phyloP scores from a whole-genome alignment of 1,140 invertebrate species.

The Drosophila tsacasi region DNA sequence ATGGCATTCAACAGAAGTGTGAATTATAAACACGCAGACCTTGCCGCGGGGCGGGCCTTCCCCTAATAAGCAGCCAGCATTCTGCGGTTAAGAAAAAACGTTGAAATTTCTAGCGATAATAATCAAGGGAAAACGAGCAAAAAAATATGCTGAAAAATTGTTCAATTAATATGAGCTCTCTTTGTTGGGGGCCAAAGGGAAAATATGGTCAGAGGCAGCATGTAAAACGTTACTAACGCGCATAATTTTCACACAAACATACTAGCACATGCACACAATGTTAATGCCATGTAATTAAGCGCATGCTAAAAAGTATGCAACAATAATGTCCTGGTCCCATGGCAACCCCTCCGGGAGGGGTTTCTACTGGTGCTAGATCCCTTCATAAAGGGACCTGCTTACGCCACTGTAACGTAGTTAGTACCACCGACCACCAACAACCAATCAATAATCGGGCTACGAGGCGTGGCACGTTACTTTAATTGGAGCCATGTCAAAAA shows the following conservation, averaged over 20 bases:
- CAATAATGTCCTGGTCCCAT: conserved; percentile 55
- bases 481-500: conserved; percentile 68
- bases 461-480: conserved; percentile 62
- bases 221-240: conserved; percentile 66
- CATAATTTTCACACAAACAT: conserved; percentile 67
- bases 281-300: conserved; percentile 77
- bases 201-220: conserved; percentile 13
- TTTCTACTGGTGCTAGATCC: background rate
- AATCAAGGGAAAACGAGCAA: conserved; percentile 65
- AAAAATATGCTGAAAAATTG: conserved; percentile 70
- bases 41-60: conserved; percentile 23
- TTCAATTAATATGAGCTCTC: conserved; percentile 76
- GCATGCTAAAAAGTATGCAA: conserved; percentile 79
- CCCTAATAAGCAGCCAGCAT: conserved; percentile 55
- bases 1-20: conserved; percentile 70
- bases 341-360: background rate
- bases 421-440: conserved; percentile 30
- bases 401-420: conserved; percentile 27
- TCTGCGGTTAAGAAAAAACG: conserved; percentile 31
- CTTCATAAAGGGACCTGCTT: no score
- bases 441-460: conserved; percentile 68
- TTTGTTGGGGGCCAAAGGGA: conserved; percentile 6
- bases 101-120: conserved; percentile 59
- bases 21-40: conserved; percentile 78
- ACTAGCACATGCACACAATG: conserved; percentile 44